phyloP scores from a whole-genome alignment of 2,797 vertebrate species.

The Pantherophis vulpinus region DNA sequence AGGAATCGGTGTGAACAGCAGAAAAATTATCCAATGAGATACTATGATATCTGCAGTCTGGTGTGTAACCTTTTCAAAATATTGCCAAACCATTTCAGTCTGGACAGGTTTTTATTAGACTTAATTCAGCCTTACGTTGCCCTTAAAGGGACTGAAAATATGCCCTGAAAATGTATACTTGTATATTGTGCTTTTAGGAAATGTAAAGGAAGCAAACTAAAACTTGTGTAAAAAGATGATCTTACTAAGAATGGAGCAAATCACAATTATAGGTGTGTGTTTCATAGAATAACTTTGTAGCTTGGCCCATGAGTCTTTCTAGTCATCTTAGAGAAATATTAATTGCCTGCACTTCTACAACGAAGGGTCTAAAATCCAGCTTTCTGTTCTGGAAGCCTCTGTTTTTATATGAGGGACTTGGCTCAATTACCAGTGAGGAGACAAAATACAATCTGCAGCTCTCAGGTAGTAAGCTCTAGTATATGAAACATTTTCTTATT shows the following conservation, averaged over 20 bases:
- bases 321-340: background rate
- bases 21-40: background rate
- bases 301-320: background rate
- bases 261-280: background rate
- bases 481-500: background rate
- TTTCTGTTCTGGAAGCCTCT: background rate
- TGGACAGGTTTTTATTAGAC: background rate
- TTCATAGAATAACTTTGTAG: background rate
- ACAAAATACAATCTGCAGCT: background rate
- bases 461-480: background rate
- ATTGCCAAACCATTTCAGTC: background rate
- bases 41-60: background rate
- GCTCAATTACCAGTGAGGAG: background rate
- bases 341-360: background rate
- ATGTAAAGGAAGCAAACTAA: constrained; percentile 2
- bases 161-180: background rate
- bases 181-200: constrained; percentile 3
- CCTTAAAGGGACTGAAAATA: background rate
- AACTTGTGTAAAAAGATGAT: background rate
- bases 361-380: background rate
- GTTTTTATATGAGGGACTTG: background rate
- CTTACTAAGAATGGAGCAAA: background rate
- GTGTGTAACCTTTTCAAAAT: background rate
- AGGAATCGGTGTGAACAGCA: background rate
- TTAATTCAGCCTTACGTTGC: background rate